phyloP scores from a whole-genome alignment of 2,797 vertebrate species.

The Notamacropus eugenii region DNA sequence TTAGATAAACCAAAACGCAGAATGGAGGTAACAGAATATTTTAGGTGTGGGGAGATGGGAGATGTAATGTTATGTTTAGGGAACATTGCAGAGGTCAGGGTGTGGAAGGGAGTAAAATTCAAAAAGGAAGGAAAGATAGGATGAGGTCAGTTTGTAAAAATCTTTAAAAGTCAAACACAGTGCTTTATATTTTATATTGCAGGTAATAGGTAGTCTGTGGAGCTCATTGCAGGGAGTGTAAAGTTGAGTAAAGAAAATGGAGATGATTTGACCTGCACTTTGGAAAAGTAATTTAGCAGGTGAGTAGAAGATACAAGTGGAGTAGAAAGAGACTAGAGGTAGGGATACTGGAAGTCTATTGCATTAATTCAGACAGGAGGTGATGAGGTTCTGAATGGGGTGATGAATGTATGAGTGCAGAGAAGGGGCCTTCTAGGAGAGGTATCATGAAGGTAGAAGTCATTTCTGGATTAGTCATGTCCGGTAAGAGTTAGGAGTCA shows the following conservation, averaged over 20 bases:
- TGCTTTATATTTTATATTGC: background rate
- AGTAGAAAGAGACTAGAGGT: background rate
- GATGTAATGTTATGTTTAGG: background rate
- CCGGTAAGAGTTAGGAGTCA: background rate
- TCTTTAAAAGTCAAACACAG: background rate
- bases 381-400: background rate
- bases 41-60: background rate
- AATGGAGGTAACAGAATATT: background rate
- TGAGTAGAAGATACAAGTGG: background rate
- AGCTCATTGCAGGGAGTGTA: background rate
- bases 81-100: background rate
- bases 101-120: background rate
- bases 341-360: background rate
- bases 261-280: too few species aligned
- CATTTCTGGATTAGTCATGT: background rate
- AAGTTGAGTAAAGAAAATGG: background rate
- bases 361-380: background rate
- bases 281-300: background rate
- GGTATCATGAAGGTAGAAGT: background rate
- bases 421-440: background rate
- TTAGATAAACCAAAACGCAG: background rate
- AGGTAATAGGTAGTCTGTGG: background rate
- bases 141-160: background rate
- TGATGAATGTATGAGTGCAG: background rate
- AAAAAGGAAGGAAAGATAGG: background rate